Evolutionary conservation across 2,797 vertebrate genomes (phyloP), one percentile per base, ranked within the genome.

Genomic region (Hoplostethus atlanticus): DNA sequence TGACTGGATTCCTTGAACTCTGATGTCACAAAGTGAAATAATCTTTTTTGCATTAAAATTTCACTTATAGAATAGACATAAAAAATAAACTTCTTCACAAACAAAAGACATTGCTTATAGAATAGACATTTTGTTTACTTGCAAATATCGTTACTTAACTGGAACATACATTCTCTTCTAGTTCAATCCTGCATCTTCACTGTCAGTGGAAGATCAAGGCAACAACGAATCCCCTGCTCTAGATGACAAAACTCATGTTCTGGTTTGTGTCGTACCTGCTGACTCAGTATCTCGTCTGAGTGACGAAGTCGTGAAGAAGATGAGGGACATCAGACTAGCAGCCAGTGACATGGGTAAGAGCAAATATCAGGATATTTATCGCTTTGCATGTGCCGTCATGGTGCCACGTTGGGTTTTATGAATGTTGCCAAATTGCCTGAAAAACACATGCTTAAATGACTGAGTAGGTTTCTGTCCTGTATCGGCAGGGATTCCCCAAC

Each of bases 281-380:
- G 10, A 0, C 11, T 13, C 4, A 6, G 0, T 15, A 0, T 21
- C 21, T 21, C 1, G 21, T 1, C 6, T 73, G 31, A 0, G 0
- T 31, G 4, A 3, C 0, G 60, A 61, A 0, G 6, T 61, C 8
- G 5, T 72, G 2, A 10, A 21, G 1, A 79, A 89, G 58, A 70
- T 87, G 17, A 84, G n/a, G 52, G 28, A 46, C 4, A 55, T 87
- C 74, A 76, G 83, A 76, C 0, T 3, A 3, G 48, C 46, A 46
- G 84, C 85, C 64, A 78, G 61, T 52, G 56, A 83, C 4, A 17
- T 79, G 65, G 77, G 83, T 87, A 71, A 81, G 62, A 70, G 21
- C 6, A 8, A 11, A 34, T 2, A 2, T 50, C 12, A n/a, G 8
- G 16, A 3, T 16, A 13, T 36, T 51, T 4, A 31, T 21, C 21